A percentile compares a stretch with the other conserved stretches of the same genome.
phyloP scores from a whole-genome alignment of 2,113 vertebrate genomes.

The rabbit (Oryctolagus cuniculus) region DNA sequence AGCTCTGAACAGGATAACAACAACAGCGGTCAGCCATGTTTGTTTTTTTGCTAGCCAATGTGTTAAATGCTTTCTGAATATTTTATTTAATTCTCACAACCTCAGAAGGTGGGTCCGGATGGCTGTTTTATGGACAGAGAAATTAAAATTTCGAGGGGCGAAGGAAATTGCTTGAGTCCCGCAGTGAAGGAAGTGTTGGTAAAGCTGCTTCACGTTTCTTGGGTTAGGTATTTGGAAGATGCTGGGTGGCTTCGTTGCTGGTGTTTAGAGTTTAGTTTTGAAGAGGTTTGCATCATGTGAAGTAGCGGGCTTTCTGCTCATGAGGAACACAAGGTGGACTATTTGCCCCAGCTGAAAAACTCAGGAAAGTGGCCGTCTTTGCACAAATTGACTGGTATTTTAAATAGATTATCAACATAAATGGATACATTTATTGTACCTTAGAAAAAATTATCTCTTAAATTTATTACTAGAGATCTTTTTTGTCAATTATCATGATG shows the following conservation, averaged over 20 bases:
- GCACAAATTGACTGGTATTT: conserved; percentile 45
- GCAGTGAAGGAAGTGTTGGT: background rate
- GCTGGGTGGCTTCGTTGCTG: background rate
- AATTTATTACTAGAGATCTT: background rate
- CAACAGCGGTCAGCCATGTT: background rate
- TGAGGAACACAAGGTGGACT: background rate
- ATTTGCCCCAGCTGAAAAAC: conserved; percentile 25
- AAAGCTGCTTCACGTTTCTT: background rate
- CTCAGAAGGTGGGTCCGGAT: background rate
- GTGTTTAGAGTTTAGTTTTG: background rate
- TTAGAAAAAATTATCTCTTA: conserved; percentile 20
- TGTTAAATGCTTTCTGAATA: background rate
- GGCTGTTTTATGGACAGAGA: background rate
- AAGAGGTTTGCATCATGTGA: background rate
- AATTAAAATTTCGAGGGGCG: background rate
- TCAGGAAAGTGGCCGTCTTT: background rate
- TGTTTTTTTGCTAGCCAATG: background rate
- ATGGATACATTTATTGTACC: background rate
- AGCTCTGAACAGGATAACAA: background rate
- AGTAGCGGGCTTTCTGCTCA: background rate
- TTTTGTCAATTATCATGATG: background rate
- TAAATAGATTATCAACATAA: conserved; percentile 43
- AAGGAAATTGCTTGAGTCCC: background rate
- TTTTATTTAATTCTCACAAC: conserved; percentile 31
- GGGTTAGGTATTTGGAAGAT: background rate